phyloP scores from a whole-genome alignment of 2,797 vertebrate species.

The Etheostoma nigrum region DNA sequence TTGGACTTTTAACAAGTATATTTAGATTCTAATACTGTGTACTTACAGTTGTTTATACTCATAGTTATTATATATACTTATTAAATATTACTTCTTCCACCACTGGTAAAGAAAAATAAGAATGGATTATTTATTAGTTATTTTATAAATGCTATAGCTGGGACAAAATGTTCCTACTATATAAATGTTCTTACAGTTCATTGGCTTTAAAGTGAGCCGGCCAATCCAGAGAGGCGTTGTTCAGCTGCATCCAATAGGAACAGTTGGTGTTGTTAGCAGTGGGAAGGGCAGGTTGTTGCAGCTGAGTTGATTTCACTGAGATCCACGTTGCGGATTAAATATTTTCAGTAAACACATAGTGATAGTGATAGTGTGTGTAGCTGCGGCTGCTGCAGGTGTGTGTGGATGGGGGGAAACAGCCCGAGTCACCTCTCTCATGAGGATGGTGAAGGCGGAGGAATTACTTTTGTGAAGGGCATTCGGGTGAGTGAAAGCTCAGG shows the following conservation, averaged over 20 bases:
- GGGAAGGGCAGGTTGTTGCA: slow-evolving; percentile 45
- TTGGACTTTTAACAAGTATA: neutral
- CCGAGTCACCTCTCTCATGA: slow-evolving; percentile 71
- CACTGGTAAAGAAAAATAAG: neutral
- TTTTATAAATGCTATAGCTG: neutral
- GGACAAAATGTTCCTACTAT: slow-evolving; percentile 70
- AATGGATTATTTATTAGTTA: neutral
- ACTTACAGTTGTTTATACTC: neutral
- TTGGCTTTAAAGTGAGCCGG: neutral
- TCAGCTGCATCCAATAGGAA: slow-evolving; percentile 71
- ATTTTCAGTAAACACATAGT: accelerated
- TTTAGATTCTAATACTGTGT: neutral
- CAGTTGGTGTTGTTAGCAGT: slow-evolving; percentile 27
- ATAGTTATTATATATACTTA: too few relatives aligned
- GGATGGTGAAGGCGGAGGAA: slow-evolving; percentile 57
- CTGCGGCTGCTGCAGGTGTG: slow-evolving; percentile 5
- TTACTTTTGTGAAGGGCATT: slow-evolving; percentile 82
- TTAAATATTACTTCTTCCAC: too few relatives aligned
- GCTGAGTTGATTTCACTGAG: slow-evolving; percentile 13
- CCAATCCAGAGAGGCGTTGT: slow-evolving; percentile 73
- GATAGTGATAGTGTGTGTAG: neutral
- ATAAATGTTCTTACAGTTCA: neutral
- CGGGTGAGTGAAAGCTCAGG: slow-evolving; percentile 76
- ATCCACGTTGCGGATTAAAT: slow-evolving; percentile 41
- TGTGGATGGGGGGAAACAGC: slow-evolving; percentile 80